Evolutionary conservation across 92 coral and sea anemone genomes (phyloP), one percentile per base, ranked within the genome.

Genomic region (Chrysogorgia sp.): DNA sequence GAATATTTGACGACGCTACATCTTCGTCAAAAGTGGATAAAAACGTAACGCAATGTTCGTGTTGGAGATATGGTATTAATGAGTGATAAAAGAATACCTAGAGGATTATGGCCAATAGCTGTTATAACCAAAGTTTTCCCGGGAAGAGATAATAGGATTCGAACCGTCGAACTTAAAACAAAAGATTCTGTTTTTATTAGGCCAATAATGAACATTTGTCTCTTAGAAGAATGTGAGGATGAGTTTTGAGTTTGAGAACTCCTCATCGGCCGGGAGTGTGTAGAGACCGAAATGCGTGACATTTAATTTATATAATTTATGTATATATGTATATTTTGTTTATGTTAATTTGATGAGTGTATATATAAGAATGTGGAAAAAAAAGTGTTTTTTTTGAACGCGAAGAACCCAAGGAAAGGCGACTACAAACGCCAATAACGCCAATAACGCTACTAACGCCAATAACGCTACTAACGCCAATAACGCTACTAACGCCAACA

Each of bases 1-100:
- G 85, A 87, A 56, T 87, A 87, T 41, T 65, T 87, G 24, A 83
- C 87, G 22, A 75, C 77, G 2, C 29, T 83, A 19, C 83, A 83
- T 35, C 30, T 26, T 12, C 55, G 66, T 1, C 61, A 75, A 22
- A 86, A 69, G 40, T 82, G 87, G 84, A 17, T 47, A 10, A 53
- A 23, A 30, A 45, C 45, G 29, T 61, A 56, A 40, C 25, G 87
- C 26, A 71, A 82, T 43, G 45, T 82, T 33, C 59, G 49, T 13
- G 68, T 65, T 23, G 78, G 71, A 5, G 86, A 86, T 69, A 31
- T 82, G 33, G 82, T 74, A 0, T 74, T 81, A 9, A 8, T 79
- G 25, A 60, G 57, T 49, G 83, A 86, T 34, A 58, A 75, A 29
- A 81, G n/a, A 41, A 28, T 57, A 48, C 7, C 86, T 80, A 1